Base-by-base conservation (phyloP, 2,888 invertebrate species). In the Erebia palarica region DNA sequence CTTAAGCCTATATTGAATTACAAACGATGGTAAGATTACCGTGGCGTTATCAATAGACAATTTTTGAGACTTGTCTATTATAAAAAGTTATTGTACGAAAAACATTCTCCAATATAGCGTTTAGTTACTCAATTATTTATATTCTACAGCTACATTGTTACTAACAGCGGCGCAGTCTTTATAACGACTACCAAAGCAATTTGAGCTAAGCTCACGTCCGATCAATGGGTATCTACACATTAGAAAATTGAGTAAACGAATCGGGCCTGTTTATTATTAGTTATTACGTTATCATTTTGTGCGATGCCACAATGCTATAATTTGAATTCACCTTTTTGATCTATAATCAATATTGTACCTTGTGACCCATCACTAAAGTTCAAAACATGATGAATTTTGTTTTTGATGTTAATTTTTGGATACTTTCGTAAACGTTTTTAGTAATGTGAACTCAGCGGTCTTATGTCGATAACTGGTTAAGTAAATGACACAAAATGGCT, bases 401-500 rank as follows among this genome's bases (percentile, higher is more conserved):
- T 53, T 51, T 42, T n/a, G 16, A 68, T 68, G 42, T 49, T 72
- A 68, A 75, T 76, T 76, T 75, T 75, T 75, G 68, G 75, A 75
- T 79, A 78, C 78, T 79, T 60, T 67, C 49, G 64, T 66, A 58
- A 69, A 71, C 47, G 68, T 70, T 73, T 44, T 65, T 60, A 72
- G 63, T 76, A 69, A 75, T 77, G 78, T 80, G 79, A 78, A 79
- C 60, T 78, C 78, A 78, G 78, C 83, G 83, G 80, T 81, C 81
- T 81, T 74, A 81, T 79, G 81, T 81, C 87, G 84, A 88, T 87
- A 88, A 88, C 87, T 87, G 88, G 86, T 87, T 88, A 88, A 89
- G 88, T 88, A 87, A 89, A 88, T 88, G 88, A 88, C 85, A 88
- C 81, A 88, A 86, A 89, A 88, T 87, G 84, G 82, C 83, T 80